phyloP scores from a whole-genome alignment of 2,113 vertebrate genomes.

The Macquaria australasica region DNA sequence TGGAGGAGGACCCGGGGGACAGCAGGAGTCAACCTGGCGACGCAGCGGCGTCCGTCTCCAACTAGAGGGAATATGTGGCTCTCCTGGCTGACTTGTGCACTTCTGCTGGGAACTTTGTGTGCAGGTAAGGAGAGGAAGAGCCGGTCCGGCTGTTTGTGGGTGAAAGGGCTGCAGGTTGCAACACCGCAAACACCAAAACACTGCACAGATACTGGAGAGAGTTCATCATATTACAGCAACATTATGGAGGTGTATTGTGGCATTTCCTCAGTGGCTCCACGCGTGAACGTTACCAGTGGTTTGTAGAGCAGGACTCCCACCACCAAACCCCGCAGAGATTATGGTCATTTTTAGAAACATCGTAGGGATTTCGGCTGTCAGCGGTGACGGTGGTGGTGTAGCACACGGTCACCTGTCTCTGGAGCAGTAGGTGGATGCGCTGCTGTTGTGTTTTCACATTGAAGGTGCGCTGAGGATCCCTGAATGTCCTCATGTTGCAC shows the following conservation, averaged over 20 bases:
- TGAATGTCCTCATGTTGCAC: too few relatives aligned
- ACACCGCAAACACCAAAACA: background rate
- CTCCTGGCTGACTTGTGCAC: slow-evolving; percentile 85
- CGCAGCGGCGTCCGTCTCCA: slow-evolving; percentile 11
- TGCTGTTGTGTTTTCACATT: too few relatives aligned
- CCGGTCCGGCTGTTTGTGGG: background rate
- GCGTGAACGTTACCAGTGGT: too few relatives aligned
- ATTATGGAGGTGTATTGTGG: too few relatives aligned
- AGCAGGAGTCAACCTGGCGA: slow-evolving; percentile 7
- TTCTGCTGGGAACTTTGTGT: slow-evolving; percentile 89
- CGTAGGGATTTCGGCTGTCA: too few relatives aligned
- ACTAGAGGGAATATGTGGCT: slow-evolving; percentile 83
- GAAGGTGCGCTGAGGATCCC: too few relatives aligned
- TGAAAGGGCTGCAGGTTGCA: slow-evolving; percentile 30
- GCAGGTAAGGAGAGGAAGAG: slow-evolving; percentile 82
- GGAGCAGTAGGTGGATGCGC: too few relatives aligned
- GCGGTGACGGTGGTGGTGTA: background rate
- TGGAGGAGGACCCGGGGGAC: slow-evolving; percentile 40
- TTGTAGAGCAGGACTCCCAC: too few relatives aligned
- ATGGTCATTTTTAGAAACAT: background rate
- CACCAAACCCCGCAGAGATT: background rate
- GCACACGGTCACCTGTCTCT: background rate
- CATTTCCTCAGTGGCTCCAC: too few relatives aligned
- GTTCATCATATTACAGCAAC: too few relatives aligned
- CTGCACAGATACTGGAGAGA: too few relatives aligned